Percentiles rank a stretch among this genome's conserved stretches.
Conservation (phyloP, 2,113 vertebrate genomes). For the Podarcis raffonei region DNA sequence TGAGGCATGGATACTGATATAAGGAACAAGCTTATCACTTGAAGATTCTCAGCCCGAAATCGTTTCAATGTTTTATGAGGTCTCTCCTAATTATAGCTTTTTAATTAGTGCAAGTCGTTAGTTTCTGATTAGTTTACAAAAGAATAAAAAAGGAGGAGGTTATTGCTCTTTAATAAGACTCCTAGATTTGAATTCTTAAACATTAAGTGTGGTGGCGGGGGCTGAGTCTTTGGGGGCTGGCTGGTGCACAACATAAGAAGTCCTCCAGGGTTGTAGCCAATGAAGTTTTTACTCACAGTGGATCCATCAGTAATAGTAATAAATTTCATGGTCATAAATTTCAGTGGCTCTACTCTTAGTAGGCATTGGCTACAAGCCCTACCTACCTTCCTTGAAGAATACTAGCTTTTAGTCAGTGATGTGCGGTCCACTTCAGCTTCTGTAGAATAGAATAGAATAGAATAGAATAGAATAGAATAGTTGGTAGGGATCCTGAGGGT, state of each 20-base stretch:
- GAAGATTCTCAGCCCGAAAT: rapidly evolving
- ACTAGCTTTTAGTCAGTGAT: not conserved
- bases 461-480: no score
- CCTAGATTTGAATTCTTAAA: constrained; percentile 27
- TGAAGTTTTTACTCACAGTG: no score
- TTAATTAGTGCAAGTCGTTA: constrained; percentile 5
- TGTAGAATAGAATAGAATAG: no score
- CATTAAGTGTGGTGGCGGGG: not conserved
- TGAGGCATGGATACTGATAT: not conserved
- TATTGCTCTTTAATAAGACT: not conserved
- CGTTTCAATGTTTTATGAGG: not conserved
- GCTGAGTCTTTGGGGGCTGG: not conserved
- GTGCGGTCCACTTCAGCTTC: no score
- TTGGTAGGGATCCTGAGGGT: no score
- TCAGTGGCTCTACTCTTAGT: no score
- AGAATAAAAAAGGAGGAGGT: not conserved
- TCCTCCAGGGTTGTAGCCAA: no score
- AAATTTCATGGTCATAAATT: no score
- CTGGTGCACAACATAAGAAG: not conserved
- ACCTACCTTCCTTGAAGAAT: not conserved
- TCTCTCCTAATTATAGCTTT: constrained; percentile 28
- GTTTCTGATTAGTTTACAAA: constrained; percentile 26
- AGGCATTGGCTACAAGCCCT: no score
- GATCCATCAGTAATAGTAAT: no score
- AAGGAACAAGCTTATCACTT: not conserved